phyloP scores from a whole-genome alignment of 2,888 invertebrate genomes.

The Eristalis arbustorum region DNA sequence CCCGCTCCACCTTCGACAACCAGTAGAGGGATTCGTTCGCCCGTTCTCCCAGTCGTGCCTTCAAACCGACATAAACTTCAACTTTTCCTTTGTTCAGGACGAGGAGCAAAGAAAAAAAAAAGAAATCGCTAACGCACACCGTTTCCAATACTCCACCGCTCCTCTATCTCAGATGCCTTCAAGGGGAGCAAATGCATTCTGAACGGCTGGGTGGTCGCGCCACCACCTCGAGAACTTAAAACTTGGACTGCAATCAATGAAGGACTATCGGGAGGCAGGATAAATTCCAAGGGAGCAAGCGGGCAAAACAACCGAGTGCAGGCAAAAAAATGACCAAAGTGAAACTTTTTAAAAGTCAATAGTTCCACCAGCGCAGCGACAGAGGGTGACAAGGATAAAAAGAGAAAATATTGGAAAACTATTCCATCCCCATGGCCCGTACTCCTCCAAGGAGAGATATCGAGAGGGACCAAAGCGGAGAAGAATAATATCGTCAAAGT shows the following conservation, averaged over 20 bases:
- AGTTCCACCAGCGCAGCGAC: conserved; percentile 58
- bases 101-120: background rate
- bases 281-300: conserved; percentile 17
- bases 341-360: conserved; percentile 69
- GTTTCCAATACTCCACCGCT: conserved; percentile 57
- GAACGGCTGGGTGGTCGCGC: conserved; percentile 2
- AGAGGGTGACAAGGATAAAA: conserved; percentile 21
- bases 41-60: conserved; percentile 3
- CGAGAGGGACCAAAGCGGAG: conserved; percentile 37
- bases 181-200: conserved; percentile 32
- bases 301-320: background rate
- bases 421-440: conserved; percentile 62
- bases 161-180: conserved; percentile 52
- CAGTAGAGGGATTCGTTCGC: background rate
- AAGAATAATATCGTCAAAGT: conserved; percentile 68
- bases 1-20: conserved; percentile 33
- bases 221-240: conserved; percentile 19
- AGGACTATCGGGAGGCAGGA: conserved; percentile 46
- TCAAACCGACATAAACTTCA: conserved; percentile 48
- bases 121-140: conserved; percentile 11
- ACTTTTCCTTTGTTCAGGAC: conserved; percentile 49
- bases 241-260: conserved; percentile 69
- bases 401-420: conserved; percentile 63
- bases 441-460: conserved; percentile 46
- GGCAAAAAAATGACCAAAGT: conserved; percentile 32